These are phyloP conservation scores for Nansenia antarctica DNA, from an alignment of 2,113 vertebrate species.

Conservation along the genomic window DNA sequence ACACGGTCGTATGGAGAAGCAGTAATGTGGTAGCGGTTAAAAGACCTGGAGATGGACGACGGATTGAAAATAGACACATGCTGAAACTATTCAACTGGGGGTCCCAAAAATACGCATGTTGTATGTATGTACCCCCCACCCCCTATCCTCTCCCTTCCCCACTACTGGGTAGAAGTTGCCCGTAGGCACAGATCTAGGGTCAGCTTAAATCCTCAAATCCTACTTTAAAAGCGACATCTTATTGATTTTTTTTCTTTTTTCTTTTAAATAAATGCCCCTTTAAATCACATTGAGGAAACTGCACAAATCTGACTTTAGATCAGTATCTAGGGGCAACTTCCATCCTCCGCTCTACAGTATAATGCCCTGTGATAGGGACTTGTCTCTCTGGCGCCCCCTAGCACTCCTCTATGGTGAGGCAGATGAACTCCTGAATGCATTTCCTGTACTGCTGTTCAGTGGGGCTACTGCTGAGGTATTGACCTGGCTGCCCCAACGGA, in stretches of 20 bases:
- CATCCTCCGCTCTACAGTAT: conserved; percentile 1
- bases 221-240: background rate
- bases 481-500: conserved; percentile 96
- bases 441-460: conserved; percentile 97
- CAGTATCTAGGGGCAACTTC: conserved; percentile 49
- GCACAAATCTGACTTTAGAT: conserved; percentile 34
- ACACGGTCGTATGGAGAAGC: background rate
- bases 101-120: background rate
- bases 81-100: too few relatives aligned
- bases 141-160: background rate
- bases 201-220: background rate
- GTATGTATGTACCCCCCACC: background rate
- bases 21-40: background rate
- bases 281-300: background rate
- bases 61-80: too few relatives aligned
- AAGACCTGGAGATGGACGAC: background rate
- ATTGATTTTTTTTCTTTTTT: background rate
- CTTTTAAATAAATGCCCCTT: background rate
- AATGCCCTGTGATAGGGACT: background rate
- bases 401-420: conserved; percentile 81
- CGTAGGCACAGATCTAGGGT: background rate
- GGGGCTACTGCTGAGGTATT: conserved; percentile 91
- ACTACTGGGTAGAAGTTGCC: background rate
- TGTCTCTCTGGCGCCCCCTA: conserved; percentile 51
- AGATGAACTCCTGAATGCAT: conserved; percentile 98